Conservation (phyloP, 2,888 invertebrate genomes). For the Cryptophagus acutangulus region DNA sequence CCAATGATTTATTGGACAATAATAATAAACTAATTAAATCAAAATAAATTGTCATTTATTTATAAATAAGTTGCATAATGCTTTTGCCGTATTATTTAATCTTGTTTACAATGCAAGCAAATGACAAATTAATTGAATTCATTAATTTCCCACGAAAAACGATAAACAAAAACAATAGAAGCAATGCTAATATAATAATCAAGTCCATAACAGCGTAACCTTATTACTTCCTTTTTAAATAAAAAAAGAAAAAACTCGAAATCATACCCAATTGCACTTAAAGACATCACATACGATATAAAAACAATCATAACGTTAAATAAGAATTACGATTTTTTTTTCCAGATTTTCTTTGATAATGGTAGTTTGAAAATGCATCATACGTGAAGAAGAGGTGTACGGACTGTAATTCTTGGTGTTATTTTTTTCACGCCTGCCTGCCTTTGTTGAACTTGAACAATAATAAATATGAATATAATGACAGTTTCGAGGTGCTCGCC, state of each 20-base stretch:
- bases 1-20: too few species aligned
- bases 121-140: too few species aligned
- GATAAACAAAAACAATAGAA: neutral
- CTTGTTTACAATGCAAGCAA: too few species aligned
- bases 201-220: neutral
- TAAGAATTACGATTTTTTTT: slow-evolving; percentile 8
- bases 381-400: slow-evolving; percentile 29
- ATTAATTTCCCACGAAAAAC: slow-evolving; percentile 2
- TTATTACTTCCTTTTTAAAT: neutral
- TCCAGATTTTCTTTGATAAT: slow-evolving; percentile 30
- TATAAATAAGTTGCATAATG: too few species aligned
- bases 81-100: too few species aligned
- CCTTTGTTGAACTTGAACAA: slow-evolving; percentile 39
- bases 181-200: neutral
- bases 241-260: too few species aligned
- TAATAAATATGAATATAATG: slow-evolving; percentile 44
- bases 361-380: slow-evolving; percentile 23
- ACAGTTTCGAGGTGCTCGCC: slow-evolving; percentile 42
- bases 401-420: slow-evolving; percentile 32
- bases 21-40: too few species aligned
- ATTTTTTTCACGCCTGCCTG: slow-evolving; percentile 35
- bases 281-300: neutral
- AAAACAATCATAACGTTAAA: slow-evolving; percentile 9
- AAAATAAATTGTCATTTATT: too few species aligned
- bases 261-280: neutral